Evolutionary conservation across 1,140 invertebrate species (phyloP), one percentile per base, ranked within the genome.

Genomic region (Drosophila pruinosa): DNA sequence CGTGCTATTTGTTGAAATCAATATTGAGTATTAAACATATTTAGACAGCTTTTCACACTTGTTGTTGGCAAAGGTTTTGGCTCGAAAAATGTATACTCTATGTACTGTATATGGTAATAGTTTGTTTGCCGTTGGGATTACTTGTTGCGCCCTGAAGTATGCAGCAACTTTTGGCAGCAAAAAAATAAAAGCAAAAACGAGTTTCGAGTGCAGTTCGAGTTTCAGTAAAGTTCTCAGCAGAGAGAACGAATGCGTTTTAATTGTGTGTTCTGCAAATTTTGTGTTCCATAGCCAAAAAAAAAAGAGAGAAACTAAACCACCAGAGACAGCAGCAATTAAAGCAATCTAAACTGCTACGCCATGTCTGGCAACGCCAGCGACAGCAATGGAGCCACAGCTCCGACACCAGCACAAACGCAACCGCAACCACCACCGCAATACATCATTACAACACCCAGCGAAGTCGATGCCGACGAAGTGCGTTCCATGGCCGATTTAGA

Each of bases 401-500:
- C 59, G 6, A 38, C 15, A 15, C 57, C 67, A 62, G 48, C 38
- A 21, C 47, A 31, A 3, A 14, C 6, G 6, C 47, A 24, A 5
- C n/a, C 8, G 2, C 43, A 48, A 43, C 62, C 72, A 10, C 82
- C 90, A 17, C 90, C 90, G 3, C 90, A 91, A 47, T 91, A 91
- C 22, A 91, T 91, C 7, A 89, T 91, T 47, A 91, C 90, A 21
- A 90, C 89, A 1, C 89, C 90, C 10, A 90, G 90, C 65, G 90
- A 91, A 34, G 89, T 81, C 38, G 90, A 91, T 43, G 74, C 86
- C 38, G 90, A 90, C 0, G 90, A 91, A 38, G 62, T 83, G 28
- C 81, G 85, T 15, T 89, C 89, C 2, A 62, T 89, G 65, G 70
- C 64, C 2, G 89, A 90, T 5, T 8, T 85, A 15, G 83, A 89